Percentiles rank a stretch among this genome's conserved stretches.
Conservation (phyloP, 2,113 vertebrate species). For the Montifringilla adamsi region DNA sequence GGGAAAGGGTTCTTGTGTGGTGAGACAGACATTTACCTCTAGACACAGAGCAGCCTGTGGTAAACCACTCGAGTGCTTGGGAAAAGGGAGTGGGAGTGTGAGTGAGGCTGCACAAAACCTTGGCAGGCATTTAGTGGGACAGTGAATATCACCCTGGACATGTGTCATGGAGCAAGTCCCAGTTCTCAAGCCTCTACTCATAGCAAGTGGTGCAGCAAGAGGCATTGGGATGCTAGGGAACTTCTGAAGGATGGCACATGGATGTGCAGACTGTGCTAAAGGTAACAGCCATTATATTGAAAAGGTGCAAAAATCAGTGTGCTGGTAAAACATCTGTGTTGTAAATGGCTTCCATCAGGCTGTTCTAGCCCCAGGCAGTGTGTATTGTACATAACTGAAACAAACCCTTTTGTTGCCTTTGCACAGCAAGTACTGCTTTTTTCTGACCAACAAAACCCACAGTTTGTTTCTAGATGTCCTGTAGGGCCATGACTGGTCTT, state of each 20-base stretch:
- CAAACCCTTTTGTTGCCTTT: background rate
- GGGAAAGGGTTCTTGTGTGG: background rate
- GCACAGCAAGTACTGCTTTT: background rate
- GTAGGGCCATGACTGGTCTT: background rate
- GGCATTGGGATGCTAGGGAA: background rate
- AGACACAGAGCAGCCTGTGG: slow-evolving; percentile 22
- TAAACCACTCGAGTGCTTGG: background rate
- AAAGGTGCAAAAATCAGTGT: background rate
- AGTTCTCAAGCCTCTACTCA: background rate
- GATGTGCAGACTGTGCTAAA: background rate
- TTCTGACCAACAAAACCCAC: background rate
- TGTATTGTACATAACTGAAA: background rate
- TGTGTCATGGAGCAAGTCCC: background rate
- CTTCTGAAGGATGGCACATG: background rate
- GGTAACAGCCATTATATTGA: background rate
- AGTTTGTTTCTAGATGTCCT: background rate
- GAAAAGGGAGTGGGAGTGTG: background rate
- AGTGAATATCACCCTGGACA: background rate
- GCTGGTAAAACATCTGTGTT: background rate
- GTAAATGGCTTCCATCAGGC: background rate
- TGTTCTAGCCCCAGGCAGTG: background rate
- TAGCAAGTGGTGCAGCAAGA: background rate
- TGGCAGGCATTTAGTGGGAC: background rate
- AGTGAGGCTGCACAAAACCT: background rate
- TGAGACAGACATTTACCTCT: background rate